Evolutionary conservation across 2,888 invertebrate genomes (phyloP), one percentile per base, ranked within the genome.

Genomic region (Drepanosiphum platanoidis): DNA sequence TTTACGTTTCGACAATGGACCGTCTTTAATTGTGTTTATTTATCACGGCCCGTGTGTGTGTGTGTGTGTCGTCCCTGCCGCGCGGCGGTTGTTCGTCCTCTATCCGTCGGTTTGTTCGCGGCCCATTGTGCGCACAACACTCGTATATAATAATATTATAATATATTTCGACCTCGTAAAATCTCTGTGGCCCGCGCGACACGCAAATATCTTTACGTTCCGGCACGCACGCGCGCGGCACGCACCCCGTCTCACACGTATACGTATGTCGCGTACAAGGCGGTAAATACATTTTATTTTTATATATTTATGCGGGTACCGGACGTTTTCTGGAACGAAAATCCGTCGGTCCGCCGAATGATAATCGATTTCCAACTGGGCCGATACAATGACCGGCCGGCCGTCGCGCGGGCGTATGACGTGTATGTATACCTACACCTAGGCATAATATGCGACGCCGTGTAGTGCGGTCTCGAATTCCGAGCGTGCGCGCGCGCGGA

Each of bases 11-110:
- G 61, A 64, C 42, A 64, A 83, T 39, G 81, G 58, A 15, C 71
- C 82, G 72, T 82, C 82, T 42, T 72, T 74, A 74, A 74, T 82
- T 46, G 82, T 83, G 61, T 83, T 83, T 83, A 74, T 83, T 83
- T 74, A 83, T 83, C 82, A 74, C 34, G 7, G 32, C 32, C 42
- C 32, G 68, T 34, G 27, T 58, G 61, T 27, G n/a, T n/a, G n/a
- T n/a, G n/a, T n/a, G 27, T 64, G 61, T 22, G 68, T 18, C n/a
- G 75, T 61, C 75, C 75, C 75, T 75, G 27, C n/a, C 18, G 78
- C 30, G 64, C 39, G 77, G 27, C 39, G 11, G 77, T 64, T 39
- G 8, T 39, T 64, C 64, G 11, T 39, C 61, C 36, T 52, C 36
- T 77, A 61, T 39, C 64, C 39, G 42, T 78, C 77, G 77, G 61